Evolutionary conservation across 2,888 invertebrate genomes (phyloP).

Genomic region (Aleiodes testaceus): DNA sequence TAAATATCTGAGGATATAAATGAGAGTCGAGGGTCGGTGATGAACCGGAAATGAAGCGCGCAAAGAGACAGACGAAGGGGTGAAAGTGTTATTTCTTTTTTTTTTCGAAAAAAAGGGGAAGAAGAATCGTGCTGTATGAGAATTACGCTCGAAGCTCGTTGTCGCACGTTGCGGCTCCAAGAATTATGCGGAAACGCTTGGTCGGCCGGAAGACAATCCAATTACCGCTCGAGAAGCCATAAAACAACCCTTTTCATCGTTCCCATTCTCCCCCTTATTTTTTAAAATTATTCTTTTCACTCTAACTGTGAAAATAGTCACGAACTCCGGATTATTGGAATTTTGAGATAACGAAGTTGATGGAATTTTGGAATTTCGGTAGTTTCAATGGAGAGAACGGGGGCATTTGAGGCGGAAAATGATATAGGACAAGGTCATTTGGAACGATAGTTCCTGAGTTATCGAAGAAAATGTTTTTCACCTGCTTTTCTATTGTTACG

Average conservation of each 20-base stretch:
- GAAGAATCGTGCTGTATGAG: constrained; percentile 26
- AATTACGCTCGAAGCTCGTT: constrained; percentile 52
- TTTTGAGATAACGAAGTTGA: neutral
- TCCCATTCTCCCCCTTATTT: neutral
- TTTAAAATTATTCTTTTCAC: neutral
- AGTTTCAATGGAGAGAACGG: too few species aligned
- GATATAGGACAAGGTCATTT: too few species aligned
- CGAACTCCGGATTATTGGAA: neutral
- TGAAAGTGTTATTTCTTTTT: constrained; percentile 17
- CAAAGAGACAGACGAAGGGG: neutral
- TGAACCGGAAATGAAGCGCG: constrained; percentile 40
- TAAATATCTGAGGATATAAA: too few species aligned
- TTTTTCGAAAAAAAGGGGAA: constrained; percentile 34
- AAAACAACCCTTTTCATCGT: constrained; percentile 52
- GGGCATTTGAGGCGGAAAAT: too few species aligned
- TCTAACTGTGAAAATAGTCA: neutral
- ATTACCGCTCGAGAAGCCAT: constrained; percentile 64
- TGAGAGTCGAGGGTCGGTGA: neutral
- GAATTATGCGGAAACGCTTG: constrained; percentile 61
- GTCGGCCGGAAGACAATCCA: constrained; percentile 63
- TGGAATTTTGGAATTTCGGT: too few species aligned
- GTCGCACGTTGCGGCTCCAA: constrained; percentile 51
- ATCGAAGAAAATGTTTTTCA: too few species aligned
- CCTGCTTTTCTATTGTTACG: too few species aligned
- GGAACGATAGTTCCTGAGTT: too few species aligned